These are phyloP conservation scores for Abrostola tripartita DNA, from an alignment of 2,888 invertebrate species.

Conservation along the genomic window DNA sequence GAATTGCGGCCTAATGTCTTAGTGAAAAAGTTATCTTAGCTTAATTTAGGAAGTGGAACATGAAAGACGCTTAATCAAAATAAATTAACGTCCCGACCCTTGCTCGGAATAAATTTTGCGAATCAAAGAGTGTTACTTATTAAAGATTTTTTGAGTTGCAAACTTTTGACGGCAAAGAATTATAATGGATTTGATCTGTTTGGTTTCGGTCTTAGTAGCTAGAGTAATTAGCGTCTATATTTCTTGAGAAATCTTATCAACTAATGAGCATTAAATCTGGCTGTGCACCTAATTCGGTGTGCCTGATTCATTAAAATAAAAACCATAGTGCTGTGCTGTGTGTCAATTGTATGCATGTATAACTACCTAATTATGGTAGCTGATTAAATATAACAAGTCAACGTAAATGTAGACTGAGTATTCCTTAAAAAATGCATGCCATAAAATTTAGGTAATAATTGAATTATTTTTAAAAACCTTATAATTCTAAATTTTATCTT, in stretches of 20 bases:
- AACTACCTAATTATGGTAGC: no score
- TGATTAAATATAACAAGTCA: no score
- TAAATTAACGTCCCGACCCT: slow-evolving; percentile 48
- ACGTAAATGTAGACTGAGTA: no score
- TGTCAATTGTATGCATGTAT: no score
- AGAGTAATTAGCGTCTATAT: slow-evolving; percentile 4
- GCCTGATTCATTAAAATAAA: no score
- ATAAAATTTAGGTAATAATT: no score
- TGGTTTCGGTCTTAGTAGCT: not conserved
- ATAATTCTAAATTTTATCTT: not conserved
- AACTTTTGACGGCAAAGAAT: slow-evolving; percentile 25
- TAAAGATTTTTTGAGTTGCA: slow-evolving; percentile 14
- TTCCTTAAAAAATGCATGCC: no score
- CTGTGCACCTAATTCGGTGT: no score
- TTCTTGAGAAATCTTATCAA: slow-evolving; percentile 11
- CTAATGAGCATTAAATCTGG: slow-evolving; percentile 18
- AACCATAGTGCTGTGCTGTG: no score
- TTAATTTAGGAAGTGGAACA: slow-evolving; percentile 41
- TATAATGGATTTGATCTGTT: slow-evolving; percentile 26
- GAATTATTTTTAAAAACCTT: not conserved
- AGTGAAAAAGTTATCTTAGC: slow-evolving; percentile 42
- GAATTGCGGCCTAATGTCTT: slow-evolving; percentile 28
- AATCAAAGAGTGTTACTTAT: slow-evolving; percentile 44
- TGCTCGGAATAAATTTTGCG: slow-evolving; percentile 41
- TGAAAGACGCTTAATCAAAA: slow-evolving; percentile 53